Evolutionary conservation across 2,888 invertebrate genomes (phyloP).

Genomic region (Myathropa florea): DNA sequence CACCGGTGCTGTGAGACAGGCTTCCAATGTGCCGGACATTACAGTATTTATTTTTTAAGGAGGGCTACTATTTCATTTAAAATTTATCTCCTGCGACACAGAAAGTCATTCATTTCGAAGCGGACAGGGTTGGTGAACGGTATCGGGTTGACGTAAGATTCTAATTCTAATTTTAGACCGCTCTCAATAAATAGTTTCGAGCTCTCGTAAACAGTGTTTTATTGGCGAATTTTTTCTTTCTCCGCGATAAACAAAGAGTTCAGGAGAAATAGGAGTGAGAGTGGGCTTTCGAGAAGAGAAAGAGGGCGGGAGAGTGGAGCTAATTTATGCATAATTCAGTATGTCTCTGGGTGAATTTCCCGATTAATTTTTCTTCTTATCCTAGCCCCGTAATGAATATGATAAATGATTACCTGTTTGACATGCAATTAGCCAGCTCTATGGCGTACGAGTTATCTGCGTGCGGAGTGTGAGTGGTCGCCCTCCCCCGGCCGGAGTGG

Average conservation of each 20-base stretch:
- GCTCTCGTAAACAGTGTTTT: conserved; percentile 34
- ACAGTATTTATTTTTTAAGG: background rate
- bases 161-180: conserved; percentile 31
- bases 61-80: background rate
- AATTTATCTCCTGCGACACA: too few relatives aligned
- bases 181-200: conserved; percentile 53
- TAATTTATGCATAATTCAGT: conserved; percentile 42
- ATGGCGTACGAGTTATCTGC: conserved; percentile 22
- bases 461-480: background rate
- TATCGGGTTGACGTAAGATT: conserved; percentile 35
- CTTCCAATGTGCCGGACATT: background rate
- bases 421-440: conserved; percentile 67
- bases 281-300: background rate
- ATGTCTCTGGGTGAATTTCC: conserved; percentile 27
- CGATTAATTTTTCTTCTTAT: conserved; percentile 43
- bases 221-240: conserved; percentile 27
- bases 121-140: conserved; percentile 16
- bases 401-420: conserved; percentile 68
- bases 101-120: background rate
- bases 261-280: background rate
- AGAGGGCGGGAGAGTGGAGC: background rate
- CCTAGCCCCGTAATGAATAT: conserved; percentile 52
- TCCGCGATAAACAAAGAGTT: conserved; percentile 11
- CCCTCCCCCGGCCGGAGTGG: background rate
- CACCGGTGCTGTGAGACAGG: background rate